A percentile compares a stretch with the other conserved stretches of the same genome.
Evolutionary conservation across 2,797 vertebrate species (phyloP).

Genomic region (Delichon dasypus): DNA sequence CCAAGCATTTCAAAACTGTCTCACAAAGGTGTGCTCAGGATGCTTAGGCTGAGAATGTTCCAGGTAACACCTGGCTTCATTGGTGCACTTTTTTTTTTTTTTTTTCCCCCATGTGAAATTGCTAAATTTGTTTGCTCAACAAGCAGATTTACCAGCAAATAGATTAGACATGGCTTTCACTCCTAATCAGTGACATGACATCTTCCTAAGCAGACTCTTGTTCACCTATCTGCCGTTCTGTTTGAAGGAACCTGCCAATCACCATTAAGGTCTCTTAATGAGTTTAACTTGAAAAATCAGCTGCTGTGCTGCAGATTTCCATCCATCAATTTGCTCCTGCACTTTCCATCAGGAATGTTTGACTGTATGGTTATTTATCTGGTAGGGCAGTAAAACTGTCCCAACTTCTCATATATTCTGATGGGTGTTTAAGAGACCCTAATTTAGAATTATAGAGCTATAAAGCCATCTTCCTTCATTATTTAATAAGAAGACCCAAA

Average conservation of each 20-base stretch:
- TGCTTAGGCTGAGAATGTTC: not conserved
- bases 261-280: conserved; percentile 47
- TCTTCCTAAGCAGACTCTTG: conserved; percentile 3
- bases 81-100: not conserved
- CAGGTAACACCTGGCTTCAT: not conserved
- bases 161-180: conserved; percentile 48
- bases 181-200: conserved; percentile 26
- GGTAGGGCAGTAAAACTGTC: conserved; percentile 33
- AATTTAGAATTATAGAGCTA: conserved; percentile 39
- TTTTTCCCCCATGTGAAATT: not conserved
- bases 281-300: conserved; percentile 26
- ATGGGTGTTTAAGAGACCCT: conserved; percentile 35
- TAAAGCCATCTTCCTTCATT: conserved; percentile 45
- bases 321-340: conserved; percentile 14
- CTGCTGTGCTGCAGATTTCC: not conserved
- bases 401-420: conserved; percentile 21
- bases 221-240: conserved; percentile 7
- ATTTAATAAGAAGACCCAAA: conserved; percentile 35
- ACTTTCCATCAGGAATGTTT: not conserved
- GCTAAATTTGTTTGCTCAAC: conserved; percentile 31
- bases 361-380: conserved; percentile 41
- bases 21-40: not conserved
- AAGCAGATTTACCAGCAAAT: conserved; percentile 45
- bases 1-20: not conserved
- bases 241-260: conserved; percentile 49